Evolutionary conservation across 2,797 vertebrate genomes (phyloP), one percentile per base, ranked within the genome.

Genomic region (Myiotriccus ornatus): DNA sequence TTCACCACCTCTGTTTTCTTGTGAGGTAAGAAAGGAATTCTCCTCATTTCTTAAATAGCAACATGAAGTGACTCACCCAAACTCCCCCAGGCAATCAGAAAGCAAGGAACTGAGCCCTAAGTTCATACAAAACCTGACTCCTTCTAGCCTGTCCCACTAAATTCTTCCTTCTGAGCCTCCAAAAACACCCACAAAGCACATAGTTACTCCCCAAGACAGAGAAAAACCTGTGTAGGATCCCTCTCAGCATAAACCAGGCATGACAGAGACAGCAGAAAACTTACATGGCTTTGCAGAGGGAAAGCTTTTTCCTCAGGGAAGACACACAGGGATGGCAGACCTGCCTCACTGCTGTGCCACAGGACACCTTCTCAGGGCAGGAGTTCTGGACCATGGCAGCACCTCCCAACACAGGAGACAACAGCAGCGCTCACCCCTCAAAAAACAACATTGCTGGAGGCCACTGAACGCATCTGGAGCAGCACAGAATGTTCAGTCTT

Each of bases 241-340:
- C 57, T 12, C 69, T 46, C 67, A 87, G 68, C 75, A 52, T 1
- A 32, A 9, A 3, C 27, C 76, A 70, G 46, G 30, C 55, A 39
- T 0, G 3, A 25, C 1, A 78, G 28, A 32, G 35, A 22, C 14
- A 20, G 2, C 19, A 34, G 35, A 97, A 97, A 97, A 97, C 98
- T 98, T 95, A 98, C 98, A 94, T 44, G 96, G 95, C 95, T 96
- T 96, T 96, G 81, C 97, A 91, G 88, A 98, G 98, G 68, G 97
- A 93, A 35, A 98, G 97, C 78, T 96, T 98, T 90, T 98, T 98
- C 96, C 98, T 97, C 95, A 98, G 97, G n/a, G 94, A 98, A 39
- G 97, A 97, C 22, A 98, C 96, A 0, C 68, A 90, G 32, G 96
- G 96, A 56, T 98, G 97, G 88, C 98, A 98, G 75, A 93, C 77